Evolutionary conservation across 2,113 vertebrate species (phyloP).

Genomic region (Apteryx mantelli): DNA sequence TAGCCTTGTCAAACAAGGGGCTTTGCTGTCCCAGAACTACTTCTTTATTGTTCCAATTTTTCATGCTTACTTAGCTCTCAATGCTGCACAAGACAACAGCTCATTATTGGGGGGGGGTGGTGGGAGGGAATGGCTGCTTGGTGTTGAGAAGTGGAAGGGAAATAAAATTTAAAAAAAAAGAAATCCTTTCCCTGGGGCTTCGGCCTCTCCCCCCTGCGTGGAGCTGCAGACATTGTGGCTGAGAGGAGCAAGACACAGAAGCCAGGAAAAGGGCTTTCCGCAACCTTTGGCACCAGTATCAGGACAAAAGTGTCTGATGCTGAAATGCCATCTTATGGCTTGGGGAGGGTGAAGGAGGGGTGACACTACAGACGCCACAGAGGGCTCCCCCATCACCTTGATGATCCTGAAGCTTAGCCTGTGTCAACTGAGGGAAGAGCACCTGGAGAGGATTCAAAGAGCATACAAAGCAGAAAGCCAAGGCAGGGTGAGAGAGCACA

Average conservation of each 20-base stretch:
- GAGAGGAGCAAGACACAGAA: neutral
- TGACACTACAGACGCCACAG: rapidly evolving
- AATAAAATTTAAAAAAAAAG: conserved; percentile 13
- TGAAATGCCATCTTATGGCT: conserved; percentile 13
- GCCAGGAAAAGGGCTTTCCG: neutral
- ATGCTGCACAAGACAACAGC: conserved; percentile 86
- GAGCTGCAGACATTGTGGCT: neutral
- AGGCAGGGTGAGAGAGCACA: neutral
- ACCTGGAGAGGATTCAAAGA: neutral
- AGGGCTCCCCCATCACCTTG: neutral
- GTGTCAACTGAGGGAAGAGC: neutral
- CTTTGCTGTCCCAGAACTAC: conserved; percentile 83
- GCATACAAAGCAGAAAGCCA: neutral
- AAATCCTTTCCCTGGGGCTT: neutral
- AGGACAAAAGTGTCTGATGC: neutral
- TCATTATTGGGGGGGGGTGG: conserved; percentile 75
- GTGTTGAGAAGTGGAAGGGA: conserved; percentile 35
- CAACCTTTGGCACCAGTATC: neutral
- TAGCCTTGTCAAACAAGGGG: conserved; percentile 91
- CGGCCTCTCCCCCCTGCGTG: neutral
- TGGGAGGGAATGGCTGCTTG: conserved; percentile 36
- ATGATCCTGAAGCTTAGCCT: neutral
- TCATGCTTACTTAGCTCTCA: conserved; percentile 93
- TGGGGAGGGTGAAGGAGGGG: rapidly evolving
- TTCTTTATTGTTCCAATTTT: conserved; percentile 90